These are phyloP conservation scores for Myotis pilosus DNA, from an alignment of 2,797 vertebrate genomes.

Conservation along the genomic window DNA sequence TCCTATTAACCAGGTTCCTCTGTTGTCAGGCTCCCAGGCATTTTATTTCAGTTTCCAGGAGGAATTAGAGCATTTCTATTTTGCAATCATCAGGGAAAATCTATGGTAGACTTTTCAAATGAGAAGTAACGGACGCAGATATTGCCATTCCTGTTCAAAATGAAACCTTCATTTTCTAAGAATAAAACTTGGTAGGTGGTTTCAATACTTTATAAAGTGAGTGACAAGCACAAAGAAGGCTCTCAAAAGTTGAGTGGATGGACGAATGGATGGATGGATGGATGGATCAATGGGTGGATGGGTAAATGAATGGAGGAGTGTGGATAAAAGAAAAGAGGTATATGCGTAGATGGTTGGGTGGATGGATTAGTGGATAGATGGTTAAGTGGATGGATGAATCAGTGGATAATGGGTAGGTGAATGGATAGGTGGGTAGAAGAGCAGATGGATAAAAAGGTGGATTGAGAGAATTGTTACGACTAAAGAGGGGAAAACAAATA, in stretches of 20 bases:
- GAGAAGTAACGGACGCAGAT: background rate
- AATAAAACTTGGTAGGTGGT: background rate
- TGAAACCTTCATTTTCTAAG: conserved; percentile 1
- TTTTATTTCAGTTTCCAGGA: background rate
- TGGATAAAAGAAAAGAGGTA: background rate
- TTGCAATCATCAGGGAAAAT: background rate
- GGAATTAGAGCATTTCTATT: background rate
- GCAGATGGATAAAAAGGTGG: background rate
- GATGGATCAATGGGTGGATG: background rate
- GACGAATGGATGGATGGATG: too few species aligned
- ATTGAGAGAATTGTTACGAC: background rate
- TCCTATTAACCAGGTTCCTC: background rate
- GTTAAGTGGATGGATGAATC: background rate
- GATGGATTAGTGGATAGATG: accelerated
- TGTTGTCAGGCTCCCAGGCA: background rate
- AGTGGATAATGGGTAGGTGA: background rate
- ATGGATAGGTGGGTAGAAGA: background rate
- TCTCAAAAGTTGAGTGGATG: background rate
- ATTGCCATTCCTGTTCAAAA: background rate
- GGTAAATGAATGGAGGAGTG: background rate
- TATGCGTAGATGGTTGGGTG: too few species aligned
- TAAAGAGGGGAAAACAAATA: background rate
- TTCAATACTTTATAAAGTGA: background rate
- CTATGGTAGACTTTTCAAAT: background rate
- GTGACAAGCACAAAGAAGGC: background rate